These are phyloP conservation scores for Erpornis zantholeuca DNA, from an alignment of 2,113 vertebrate species.

Conservation along the genomic window DNA sequence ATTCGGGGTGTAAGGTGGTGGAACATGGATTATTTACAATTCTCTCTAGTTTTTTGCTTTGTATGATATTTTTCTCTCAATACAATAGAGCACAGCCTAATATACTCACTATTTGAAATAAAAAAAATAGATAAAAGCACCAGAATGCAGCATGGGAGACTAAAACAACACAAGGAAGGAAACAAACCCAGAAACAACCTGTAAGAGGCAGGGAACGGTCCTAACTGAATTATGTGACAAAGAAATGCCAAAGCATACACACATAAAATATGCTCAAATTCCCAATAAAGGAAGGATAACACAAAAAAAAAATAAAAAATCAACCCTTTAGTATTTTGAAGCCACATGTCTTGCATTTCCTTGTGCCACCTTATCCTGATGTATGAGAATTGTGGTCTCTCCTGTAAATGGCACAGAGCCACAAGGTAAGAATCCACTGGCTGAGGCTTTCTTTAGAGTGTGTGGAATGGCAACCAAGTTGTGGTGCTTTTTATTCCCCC, in stretches of 20 bases:
- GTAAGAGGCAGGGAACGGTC: background rate
- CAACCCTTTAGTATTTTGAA: background rate
- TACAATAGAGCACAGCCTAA: background rate
- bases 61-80: background rate
- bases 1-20: background rate
- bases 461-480: background rate
- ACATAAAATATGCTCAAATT: background rate
- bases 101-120: background rate
- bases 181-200: background rate
- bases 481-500: fast-evolving
- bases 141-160: background rate
- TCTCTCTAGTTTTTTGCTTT: background rate
- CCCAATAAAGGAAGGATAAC: background rate
- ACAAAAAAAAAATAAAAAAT: background rate
- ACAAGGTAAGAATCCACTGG: background rate
- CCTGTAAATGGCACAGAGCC: background rate
- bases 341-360: background rate
- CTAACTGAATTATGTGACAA: background rate
- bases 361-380: background rate
- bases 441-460: background rate
- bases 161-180: background rate
- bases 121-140: background rate
- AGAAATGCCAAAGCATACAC: background rate
- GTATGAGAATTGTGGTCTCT: background rate
- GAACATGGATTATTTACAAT: background rate